Evolutionary conservation across 2,113 vertebrate species (phyloP).

Genomic region (Salvelinus fontinalis): DNA sequence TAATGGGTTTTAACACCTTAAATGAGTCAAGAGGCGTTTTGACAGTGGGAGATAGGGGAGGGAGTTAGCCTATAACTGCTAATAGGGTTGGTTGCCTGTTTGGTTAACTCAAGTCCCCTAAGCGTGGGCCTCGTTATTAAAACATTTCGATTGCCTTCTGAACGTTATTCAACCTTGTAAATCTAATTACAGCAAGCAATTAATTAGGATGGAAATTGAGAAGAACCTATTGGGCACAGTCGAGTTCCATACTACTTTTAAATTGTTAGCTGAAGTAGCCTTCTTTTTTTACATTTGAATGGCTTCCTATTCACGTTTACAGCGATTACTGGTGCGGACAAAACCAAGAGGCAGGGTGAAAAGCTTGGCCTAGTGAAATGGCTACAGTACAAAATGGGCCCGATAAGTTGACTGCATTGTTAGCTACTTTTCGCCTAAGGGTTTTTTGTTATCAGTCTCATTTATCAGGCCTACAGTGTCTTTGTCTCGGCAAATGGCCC

Average conservation of each 20-base stretch:
- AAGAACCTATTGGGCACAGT: slow-evolving; percentile 43
- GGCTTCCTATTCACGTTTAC: slow-evolving; percentile 54
- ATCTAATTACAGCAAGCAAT: slow-evolving; percentile 79
- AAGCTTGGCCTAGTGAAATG: slow-evolving; percentile 64
- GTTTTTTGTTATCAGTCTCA: slow-evolving; percentile 86
- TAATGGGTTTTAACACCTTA: slow-evolving; percentile 21
- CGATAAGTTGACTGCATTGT: slow-evolving; percentile 81
- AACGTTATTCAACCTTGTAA: slow-evolving; percentile 75
- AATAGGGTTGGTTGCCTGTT: slow-evolving; percentile 69
- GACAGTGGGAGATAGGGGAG: slow-evolving; percentile 13
- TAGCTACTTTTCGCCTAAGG: slow-evolving; percentile 75
- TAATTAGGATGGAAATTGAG: slow-evolving; percentile 80
- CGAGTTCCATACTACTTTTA: slow-evolving; percentile 63
- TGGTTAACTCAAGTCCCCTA: slow-evolving; percentile 69
- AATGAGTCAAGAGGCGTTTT: slow-evolving; percentile 18
- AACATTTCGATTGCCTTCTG: slow-evolving; percentile 72
- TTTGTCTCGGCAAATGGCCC: slow-evolving; percentile 88
- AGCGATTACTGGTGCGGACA: slow-evolving; percentile 65
- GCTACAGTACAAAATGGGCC: slow-evolving; percentile 65
- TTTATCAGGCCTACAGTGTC: slow-evolving; percentile 85
- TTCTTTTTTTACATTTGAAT: slow-evolving; percentile 72
- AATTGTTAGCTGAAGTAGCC: slow-evolving; percentile 1
- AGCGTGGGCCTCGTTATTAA: slow-evolving; percentile 42
- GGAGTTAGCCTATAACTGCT: slow-evolving; percentile 52
- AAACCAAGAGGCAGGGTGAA: slow-evolving; percentile 77